A percentile compares a stretch with the other conserved stretches of the same genome.
Conservation (phyloP, 2,888 invertebrate species). For the Lacanobia wlatinum region DNA sequence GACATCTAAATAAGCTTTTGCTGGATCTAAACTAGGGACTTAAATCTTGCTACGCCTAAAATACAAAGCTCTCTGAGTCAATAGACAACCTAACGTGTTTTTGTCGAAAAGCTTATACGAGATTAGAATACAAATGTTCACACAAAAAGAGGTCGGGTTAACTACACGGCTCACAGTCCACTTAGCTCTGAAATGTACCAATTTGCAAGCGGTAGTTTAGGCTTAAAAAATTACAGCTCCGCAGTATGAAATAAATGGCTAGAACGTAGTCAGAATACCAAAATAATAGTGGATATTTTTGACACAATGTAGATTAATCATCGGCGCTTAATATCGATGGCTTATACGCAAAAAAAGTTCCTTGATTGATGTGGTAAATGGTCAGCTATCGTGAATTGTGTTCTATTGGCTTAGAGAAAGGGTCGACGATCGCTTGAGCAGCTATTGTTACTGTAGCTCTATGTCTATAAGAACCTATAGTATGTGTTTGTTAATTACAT, state of each 20-base stretch:
- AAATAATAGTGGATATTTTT: constrained; percentile 57
- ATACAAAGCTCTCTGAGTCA: constrained; percentile 42
- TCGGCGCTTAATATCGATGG: constrained; percentile 65
- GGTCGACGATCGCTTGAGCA: constrained; percentile 42
- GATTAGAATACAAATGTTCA: constrained; percentile 61
- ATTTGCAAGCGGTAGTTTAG: constrained; percentile 51
- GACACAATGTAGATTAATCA: constrained; percentile 66
- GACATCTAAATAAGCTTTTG: not conserved
- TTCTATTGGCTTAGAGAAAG: constrained; percentile 35
- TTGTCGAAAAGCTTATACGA: constrained; percentile 57
- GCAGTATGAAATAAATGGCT: constrained; percentile 43
- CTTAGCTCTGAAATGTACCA: constrained; percentile 51
- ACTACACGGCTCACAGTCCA: constrained; percentile 46
- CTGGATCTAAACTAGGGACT: not conserved
- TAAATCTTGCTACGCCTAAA: constrained; percentile 27
- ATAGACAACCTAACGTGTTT: constrained; percentile 59
- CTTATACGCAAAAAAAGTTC: constrained; percentile 64
- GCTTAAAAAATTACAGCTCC: constrained; percentile 52
- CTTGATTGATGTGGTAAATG: constrained; percentile 64
- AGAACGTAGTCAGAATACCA: constrained; percentile 35
- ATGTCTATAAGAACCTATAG: constrained; percentile 17
- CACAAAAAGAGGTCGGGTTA: constrained; percentile 56
- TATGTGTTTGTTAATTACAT: constrained; percentile 58
- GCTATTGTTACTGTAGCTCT: constrained; percentile 29
- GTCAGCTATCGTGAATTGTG: constrained; percentile 32